Base-by-base conservation (phyloP, 2,888 invertebrate genomes). In the Euclidia mi region DNA sequence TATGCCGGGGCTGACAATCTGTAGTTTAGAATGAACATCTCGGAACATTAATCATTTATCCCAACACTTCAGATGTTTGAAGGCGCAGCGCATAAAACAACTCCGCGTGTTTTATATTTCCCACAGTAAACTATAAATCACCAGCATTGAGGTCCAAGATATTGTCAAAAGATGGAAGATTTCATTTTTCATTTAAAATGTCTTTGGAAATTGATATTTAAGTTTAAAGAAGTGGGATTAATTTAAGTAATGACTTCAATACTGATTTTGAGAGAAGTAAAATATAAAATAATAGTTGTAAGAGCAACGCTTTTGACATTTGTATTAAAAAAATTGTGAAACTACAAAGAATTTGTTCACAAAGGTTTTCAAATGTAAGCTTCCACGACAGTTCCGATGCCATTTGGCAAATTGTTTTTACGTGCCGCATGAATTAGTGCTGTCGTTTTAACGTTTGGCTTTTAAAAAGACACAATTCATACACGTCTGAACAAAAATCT, bases 11-110 rank as follows among this genome's bases (percentile, higher is more conserved):
- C 59, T 70, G 70, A 70, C 65, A 67, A 63, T 63, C 55, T 67
- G 71, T 35, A 78, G 68, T 73, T 76, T 65, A 59, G 58, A 38
- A 37, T 55, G 56, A 73, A 73, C 76, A 66, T 65, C 56, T 45
- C 32, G 34, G 37, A 59, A 52, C 76, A 79, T 82, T 82, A 76
- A 82, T 82, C 82, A 82, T 68, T 57, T 62, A 71, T 71, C 64
- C 56, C 65, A 55, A 52, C 65, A 60, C 57, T 62, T 70, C 65
- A 72, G 67, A 48, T 52, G 40, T 47, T 42, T 52, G 25, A 57
- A 56, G 52, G 52, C 44, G 63, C 52, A 49, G 57, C 25, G 46
- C 53, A 56, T 43, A 55, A 49, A n/a, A n/a, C n/a, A n/a, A n/a
- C n/a, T n/a, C n/a, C n/a, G n/a, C n/a, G 64, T 75, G 56, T 75